A percentile compares a stretch with the other conserved stretches of the same genome.
These are phyloP conservation scores for Vanessa cardui DNA, from an alignment of 2,888 invertebrate species.

Conservation along the genomic window DNA sequence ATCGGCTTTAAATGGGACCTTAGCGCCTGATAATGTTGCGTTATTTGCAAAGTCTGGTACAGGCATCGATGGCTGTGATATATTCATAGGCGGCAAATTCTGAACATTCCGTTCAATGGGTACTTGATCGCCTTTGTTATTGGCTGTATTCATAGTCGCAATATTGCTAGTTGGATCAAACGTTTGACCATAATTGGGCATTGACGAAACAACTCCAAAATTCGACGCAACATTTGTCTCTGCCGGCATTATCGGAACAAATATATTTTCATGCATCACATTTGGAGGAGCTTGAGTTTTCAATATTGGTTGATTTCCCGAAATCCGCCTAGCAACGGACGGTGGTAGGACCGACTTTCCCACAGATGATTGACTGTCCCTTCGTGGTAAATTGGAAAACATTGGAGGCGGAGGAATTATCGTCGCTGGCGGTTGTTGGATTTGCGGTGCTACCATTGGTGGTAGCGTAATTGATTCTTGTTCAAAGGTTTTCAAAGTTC, in stretches of 20 bases:
- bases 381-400: slow-evolving; percentile 60
- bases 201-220: not conserved
- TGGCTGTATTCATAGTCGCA: not conserved
- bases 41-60: not conserved
- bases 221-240: slow-evolving; percentile 32
- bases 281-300: slow-evolving; percentile 51
- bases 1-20: not conserved
- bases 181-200: not conserved
- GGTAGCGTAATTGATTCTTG: not conserved
- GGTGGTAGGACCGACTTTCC: slow-evolving; percentile 67
- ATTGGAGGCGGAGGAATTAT: slow-evolving; percentile 73
- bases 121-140: not conserved
- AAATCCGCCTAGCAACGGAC: slow-evolving; percentile 70
- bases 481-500: not conserved
- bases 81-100: not conserved
- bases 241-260: slow-evolving; percentile 52
- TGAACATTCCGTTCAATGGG: not conserved
- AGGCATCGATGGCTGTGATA: not conserved
- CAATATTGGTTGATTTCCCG: slow-evolving; percentile 62
- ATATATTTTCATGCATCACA: slow-evolving; percentile 56
- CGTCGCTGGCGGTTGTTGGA: not conserved
- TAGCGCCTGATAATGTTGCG: not conserved
- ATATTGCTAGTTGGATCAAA: not conserved
- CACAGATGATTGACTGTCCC: slow-evolving; percentile 49
- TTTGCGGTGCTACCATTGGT: not conserved